Percentiles rank a stretch among this genome's conserved stretches.
These are phyloP conservation scores for Sciurus carolinensis DNA, from an alignment of 2,797 vertebrate genomes.

Conservation along the genomic window DNA sequence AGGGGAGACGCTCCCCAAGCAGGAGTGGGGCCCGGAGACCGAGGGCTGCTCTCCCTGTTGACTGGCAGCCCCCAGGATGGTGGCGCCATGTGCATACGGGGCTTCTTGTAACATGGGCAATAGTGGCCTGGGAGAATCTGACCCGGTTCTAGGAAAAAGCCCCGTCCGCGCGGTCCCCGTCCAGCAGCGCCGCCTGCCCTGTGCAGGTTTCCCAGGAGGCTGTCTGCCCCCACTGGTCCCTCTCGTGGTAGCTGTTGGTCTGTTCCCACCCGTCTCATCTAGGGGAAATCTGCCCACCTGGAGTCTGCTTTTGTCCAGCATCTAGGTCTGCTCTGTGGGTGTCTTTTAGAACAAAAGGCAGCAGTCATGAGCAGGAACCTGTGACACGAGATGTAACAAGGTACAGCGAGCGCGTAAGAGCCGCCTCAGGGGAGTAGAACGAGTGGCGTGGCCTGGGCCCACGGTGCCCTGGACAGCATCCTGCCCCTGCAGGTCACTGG, in stretches of 20 bases:
- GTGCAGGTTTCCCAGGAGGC: no score
- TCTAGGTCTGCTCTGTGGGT: no score
- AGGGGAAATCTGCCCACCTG: not conserved
- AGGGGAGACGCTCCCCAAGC: rapidly evolving
- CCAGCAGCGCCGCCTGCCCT: no score
- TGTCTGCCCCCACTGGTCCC: not conserved
- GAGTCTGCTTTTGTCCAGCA: not conserved
- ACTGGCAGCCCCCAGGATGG: rapidly evolving
- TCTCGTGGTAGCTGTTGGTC: rapidly evolving
- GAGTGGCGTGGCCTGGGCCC: rapidly evolving
- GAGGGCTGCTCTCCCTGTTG: rapidly evolving
- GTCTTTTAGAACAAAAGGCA: not conserved
- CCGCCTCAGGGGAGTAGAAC: not conserved
- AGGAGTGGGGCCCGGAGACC: no score
- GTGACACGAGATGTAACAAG: no score
- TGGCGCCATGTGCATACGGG: rapidly evolving
- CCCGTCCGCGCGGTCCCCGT: not conserved
- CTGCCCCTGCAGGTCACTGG: rapidly evolving
- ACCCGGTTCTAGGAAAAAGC: not conserved
- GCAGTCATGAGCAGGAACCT: not conserved
- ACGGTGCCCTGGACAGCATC: rapidly evolving
- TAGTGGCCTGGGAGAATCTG: not conserved
- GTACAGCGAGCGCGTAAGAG: rapidly evolving
- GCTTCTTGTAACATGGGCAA: rapidly evolving
- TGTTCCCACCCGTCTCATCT: not conserved